Evolutionary conservation across 2,888 invertebrate genomes (phyloP).

Genomic region (Maniola hyperantus): DNA sequence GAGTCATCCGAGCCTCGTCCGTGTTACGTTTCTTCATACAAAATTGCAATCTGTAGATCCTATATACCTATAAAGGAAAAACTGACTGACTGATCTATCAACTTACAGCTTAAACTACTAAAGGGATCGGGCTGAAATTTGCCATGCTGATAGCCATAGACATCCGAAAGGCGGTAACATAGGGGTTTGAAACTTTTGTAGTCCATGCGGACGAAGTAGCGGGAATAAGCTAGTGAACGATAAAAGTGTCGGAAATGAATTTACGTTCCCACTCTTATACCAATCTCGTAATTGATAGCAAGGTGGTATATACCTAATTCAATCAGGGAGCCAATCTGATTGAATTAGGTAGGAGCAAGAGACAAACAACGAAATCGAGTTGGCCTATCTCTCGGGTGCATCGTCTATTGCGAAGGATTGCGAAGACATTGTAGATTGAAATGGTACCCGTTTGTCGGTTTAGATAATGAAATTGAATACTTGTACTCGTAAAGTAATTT

Average conservation of each 20-base stretch:
- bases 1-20: no score
- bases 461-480: conserved; percentile 10
- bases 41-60: no score
- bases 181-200: no score
- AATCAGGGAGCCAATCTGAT: conserved; percentile 60
- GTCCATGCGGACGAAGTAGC: no score
- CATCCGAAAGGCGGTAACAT: no score
- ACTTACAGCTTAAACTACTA: no score
- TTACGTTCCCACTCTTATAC: neutral
- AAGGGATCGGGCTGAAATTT: no score
- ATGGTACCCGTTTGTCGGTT: conserved; percentile 17
- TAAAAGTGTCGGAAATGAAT: neutral
- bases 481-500: neutral
- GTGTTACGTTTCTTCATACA: no score
- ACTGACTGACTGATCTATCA: no score
- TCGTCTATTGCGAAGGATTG: conserved; percentile 31
- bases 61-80: no score
- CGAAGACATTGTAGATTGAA: conserved; percentile 27
- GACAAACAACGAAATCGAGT: conserved; percentile 41
- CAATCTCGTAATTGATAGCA: conserved; percentile 47
- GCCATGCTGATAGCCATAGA: no score
- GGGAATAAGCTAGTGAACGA: no score
- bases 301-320: conserved; percentile 47
- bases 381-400: conserved; percentile 36
- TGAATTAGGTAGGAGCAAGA: conserved; percentile 50